phyloP scores from a whole-genome alignment of 53 echinoderm and acorn worm genomes.

The Echinarachnius parma region DNA sequence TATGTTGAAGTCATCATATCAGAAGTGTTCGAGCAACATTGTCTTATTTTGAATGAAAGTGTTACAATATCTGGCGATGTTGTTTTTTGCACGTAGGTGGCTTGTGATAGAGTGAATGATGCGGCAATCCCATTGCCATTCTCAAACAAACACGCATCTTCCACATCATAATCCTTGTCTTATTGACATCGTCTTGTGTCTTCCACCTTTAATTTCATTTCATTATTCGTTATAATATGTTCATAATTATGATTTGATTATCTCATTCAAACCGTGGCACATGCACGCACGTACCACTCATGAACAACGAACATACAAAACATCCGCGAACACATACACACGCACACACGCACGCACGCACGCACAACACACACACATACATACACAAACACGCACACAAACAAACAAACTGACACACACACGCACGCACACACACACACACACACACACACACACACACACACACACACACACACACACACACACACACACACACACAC shows the following conservation, averaged over 20 bases:
- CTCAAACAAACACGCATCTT: background rate
- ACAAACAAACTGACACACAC: background rate
- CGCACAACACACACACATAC: too few relatives aligned
- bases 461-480: background rate
- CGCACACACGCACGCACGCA: background rate
- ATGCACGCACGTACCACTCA: too few relatives aligned
- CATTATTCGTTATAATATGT: too few relatives aligned
- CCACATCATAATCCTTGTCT: background rate
- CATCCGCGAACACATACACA: background rate
- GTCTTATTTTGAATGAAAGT: too few relatives aligned
- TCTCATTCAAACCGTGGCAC: too few relatives aligned
- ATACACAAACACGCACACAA: background rate
- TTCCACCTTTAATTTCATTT: background rate
- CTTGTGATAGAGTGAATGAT: too few relatives aligned
- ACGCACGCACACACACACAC: background rate
- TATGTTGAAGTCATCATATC: too few relatives aligned
- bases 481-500: background rate
- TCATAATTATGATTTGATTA: too few relatives aligned
- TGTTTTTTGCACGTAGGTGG: too few relatives aligned
- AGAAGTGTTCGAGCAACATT: too few relatives aligned
- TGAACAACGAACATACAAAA: background rate
- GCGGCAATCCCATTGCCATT: background rate
- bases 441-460: background rate
- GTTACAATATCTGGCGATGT: too few relatives aligned
- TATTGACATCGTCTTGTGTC: background rate